Percentiles rank a stretch among this genome's conserved stretches.
These are phyloP conservation scores for Schrankia costaestrigalis DNA, from an alignment of 2,888 invertebrate species.

Conservation along the genomic window DNA sequence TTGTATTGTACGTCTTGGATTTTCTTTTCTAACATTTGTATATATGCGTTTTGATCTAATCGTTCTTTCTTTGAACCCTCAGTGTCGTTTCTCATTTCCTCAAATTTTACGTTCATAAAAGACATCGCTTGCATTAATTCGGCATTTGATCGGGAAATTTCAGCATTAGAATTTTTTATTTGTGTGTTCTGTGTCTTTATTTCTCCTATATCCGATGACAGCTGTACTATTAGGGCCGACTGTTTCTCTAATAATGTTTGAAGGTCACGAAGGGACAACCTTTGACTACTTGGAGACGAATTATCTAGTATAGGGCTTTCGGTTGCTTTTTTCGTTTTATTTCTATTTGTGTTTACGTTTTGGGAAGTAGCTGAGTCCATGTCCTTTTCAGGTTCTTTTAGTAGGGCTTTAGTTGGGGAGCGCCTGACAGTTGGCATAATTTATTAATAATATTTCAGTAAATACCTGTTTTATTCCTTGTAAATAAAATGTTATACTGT, in stretches of 20 bases:
- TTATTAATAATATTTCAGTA: neutral
- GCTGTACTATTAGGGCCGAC: neutral
- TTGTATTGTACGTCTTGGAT: neutral
- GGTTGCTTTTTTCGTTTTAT: neutral
- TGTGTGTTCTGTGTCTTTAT: conserved; percentile 1
- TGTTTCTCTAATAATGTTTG: neutral
- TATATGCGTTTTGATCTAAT: neutral
- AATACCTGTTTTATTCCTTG: neutral
- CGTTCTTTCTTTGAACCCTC: neutral
- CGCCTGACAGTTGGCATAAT: neutral
- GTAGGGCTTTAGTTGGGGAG: neutral
- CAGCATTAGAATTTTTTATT: neutral
- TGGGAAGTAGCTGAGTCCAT: neutral
- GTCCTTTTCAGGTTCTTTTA: neutral
- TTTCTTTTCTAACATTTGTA: conserved; percentile 1
- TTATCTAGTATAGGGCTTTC: neutral
- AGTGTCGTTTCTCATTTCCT: neutral
- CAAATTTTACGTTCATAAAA: conserved; percentile 1
- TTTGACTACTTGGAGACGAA: neutral
- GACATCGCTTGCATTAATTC: neutral
- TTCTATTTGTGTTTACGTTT: neutral
- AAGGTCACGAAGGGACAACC: neutral
- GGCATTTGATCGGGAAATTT: neutral
- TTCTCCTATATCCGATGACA: conserved; percentile 1
- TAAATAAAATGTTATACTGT: neutral